Conservation (phyloP, 2,797 vertebrate genomes). For the Picus viridis region DNA sequence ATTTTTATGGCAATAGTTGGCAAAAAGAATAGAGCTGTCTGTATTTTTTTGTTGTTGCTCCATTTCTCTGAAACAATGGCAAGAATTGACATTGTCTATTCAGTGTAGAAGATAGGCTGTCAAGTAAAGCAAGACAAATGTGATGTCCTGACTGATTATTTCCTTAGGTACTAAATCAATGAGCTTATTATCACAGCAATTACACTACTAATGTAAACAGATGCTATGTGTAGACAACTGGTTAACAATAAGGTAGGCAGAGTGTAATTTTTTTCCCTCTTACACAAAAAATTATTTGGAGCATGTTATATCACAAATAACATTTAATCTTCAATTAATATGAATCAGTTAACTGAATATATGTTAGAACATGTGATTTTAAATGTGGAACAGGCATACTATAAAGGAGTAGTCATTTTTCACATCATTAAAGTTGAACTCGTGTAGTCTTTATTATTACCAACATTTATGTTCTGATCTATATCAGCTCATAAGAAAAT, state of each 20-base stretch:
- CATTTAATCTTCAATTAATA: neutral
- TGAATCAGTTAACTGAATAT: neutral
- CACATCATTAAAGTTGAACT: neutral
- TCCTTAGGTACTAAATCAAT: conserved; percentile 93
- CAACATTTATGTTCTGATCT: neutral
- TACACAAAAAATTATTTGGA: neutral
- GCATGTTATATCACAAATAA: neutral
- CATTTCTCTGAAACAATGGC: conserved; percentile 83
- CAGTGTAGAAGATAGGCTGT: conserved; percentile 85
- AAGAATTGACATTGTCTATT: conserved; percentile 84
- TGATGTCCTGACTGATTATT: conserved; percentile 89
- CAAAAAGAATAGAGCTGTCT: neutral
- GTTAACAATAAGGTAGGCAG: conserved; percentile 75
- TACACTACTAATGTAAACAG: conserved; percentile 94
- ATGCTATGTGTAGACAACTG: conserved; percentile 87
- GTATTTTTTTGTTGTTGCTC: conserved; percentile 41
- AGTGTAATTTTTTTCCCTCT: neutral
- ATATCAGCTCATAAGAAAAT: conserved; percentile 14
- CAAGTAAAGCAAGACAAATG: conserved; percentile 95
- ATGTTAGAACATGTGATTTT: neutral
- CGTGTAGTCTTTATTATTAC: neutral
- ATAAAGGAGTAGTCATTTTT: neutral
- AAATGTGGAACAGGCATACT: neutral
- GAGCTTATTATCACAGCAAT: conserved; percentile 93
- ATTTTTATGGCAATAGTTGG: conserved; percentile 24